These are phyloP conservation scores for Zygothrica quintamaculata DNA, from an alignment of 2,888 invertebrate genomes.

Conservation along the genomic window DNA sequence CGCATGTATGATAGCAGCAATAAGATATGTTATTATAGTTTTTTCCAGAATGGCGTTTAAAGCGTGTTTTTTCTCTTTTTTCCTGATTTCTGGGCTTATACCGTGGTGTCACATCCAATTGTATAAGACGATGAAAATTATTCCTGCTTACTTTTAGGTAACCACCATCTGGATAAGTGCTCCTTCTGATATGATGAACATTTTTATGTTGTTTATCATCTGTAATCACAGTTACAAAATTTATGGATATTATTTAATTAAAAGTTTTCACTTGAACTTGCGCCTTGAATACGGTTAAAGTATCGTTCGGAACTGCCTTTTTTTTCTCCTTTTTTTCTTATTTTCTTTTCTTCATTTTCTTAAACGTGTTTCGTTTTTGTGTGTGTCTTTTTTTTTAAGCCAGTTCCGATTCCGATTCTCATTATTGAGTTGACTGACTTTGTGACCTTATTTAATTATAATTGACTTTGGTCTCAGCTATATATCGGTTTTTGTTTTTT, in stretches of 20 bases:
- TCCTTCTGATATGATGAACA: constrained; percentile 73
- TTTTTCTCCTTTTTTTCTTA: constrained; percentile 37
- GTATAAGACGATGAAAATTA: constrained; percentile 75
- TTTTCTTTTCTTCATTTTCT: constrained; percentile 15
- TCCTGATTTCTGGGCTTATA: constrained; percentile 78
- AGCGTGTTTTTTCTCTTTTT: constrained; percentile 70
- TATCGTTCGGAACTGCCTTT: constrained; percentile 56
- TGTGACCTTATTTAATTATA: constrained; percentile 70
- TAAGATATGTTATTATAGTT: constrained; percentile 76
- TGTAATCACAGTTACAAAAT: constrained; percentile 57
- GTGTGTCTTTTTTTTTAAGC: constrained; percentile 28
- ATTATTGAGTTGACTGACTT: constrained; percentile 77
- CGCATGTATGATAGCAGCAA: constrained; percentile 80
- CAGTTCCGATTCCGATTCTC: constrained; percentile 60
- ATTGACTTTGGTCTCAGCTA: constrained; percentile 4
- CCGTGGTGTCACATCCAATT: constrained; percentile 75
- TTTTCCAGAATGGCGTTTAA: constrained; percentile 68
- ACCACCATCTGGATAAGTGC: constrained; percentile 81
- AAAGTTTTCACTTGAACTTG: constrained; percentile 63
- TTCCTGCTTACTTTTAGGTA: constrained; percentile 80
- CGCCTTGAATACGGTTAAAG: constrained; percentile 68
- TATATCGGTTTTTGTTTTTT: not conserved
- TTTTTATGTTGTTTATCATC: constrained; percentile 70
- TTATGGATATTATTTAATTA: constrained; percentile 12
- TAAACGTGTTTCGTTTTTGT: constrained; percentile 20